Evolutionary conservation across 2,797 vertebrate species (phyloP), one percentile per base, ranked within the genome.

Genomic region (Tragelaphus oryx): DNA sequence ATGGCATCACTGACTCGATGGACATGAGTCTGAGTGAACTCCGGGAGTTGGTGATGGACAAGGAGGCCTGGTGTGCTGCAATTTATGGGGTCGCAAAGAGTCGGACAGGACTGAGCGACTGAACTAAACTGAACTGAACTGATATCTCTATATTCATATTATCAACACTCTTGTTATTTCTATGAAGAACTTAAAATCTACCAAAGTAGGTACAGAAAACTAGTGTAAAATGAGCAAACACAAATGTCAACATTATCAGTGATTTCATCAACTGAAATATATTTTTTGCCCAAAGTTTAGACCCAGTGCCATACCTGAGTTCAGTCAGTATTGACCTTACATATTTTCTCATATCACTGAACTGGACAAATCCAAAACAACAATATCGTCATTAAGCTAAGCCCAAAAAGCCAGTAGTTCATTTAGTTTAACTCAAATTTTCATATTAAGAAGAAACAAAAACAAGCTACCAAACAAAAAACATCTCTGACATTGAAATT

Each of bases 381-480:
- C 30, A 93, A 78, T 87, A 93, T 65, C 16, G 1, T 83, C 26
- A 86, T 62, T 55, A 57, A 95, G 50, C n/a, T 86, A 93, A 92
- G 48, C n/a, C n/a, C 60, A 59, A 95, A 81, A 89, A 95, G 20
- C 46, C 86, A 78, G 14, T 8, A 33, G 62, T 59, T 92, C 76
- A 74, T 79, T 94, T 74, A 81, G 55, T 55, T 83, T 82, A 86
- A 46, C 20, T 28, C 26, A 16, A n/a, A 78, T 93, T 85, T 96
- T 93, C 52, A 76, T 44, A 41, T 59, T 89, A 95, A 85, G n/a
- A 93, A 55, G 79, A 95, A 96, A 90, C 65, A 84, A 60, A 89
- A 92, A 68, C 14, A 80, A 89, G 28, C 20, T 76, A 71, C 41
- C 18, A 80, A 52, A 79, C 60, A 90, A 79, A 95, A 93, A 82